These are phyloP conservation scores for Herminia tarsipennalis DNA, from an alignment of 2,888 invertebrate genomes.

Conservation along the genomic window DNA sequence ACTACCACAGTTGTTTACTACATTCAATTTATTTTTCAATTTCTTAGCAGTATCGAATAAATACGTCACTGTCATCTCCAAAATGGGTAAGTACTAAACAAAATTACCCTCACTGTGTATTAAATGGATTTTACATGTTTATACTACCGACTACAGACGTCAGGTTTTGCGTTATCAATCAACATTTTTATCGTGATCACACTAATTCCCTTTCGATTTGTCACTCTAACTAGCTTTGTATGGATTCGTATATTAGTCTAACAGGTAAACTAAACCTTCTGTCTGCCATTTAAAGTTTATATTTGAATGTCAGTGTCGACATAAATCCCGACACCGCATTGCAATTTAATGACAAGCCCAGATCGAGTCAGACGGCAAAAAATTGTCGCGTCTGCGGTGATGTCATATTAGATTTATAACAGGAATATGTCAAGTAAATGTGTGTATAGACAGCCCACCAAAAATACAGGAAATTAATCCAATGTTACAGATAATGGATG, in stretches of 20 bases:
- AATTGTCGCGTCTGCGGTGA: constrained; percentile 61
- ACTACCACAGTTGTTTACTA: constrained; percentile 22
- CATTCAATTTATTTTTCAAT: constrained; percentile 38
- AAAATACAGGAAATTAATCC: constrained; percentile 5
- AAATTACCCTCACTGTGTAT: constrained; percentile 14
- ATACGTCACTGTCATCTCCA: constrained; percentile 35
- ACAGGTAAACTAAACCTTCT: constrained; percentile 18
- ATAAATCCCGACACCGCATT: constrained; percentile 44
- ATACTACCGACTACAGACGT: neutral
- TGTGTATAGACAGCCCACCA: constrained; percentile 21
- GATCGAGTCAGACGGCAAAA: constrained; percentile 58
- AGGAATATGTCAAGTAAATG: constrained; percentile 30
- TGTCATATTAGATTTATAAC: constrained; percentile 57
- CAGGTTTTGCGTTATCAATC: constrained; percentile 33
- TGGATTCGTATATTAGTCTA: constrained; percentile 24
- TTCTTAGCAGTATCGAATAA: constrained; percentile 27
- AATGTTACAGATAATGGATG: neutral
- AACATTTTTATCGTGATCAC: constrained; percentile 33
- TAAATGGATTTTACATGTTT: constrained; percentile 18
- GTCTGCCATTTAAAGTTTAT: constrained; percentile 28
- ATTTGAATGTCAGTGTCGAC: constrained; percentile 27
- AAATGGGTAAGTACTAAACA: constrained; percentile 16
- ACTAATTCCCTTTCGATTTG: constrained; percentile 62
- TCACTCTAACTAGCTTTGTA: constrained; percentile 50
- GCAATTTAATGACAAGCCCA: constrained; percentile 58